phyloP scores from a whole-genome alignment of 2,797 vertebrate species.

The Tauraco hartlaubi region DNA sequence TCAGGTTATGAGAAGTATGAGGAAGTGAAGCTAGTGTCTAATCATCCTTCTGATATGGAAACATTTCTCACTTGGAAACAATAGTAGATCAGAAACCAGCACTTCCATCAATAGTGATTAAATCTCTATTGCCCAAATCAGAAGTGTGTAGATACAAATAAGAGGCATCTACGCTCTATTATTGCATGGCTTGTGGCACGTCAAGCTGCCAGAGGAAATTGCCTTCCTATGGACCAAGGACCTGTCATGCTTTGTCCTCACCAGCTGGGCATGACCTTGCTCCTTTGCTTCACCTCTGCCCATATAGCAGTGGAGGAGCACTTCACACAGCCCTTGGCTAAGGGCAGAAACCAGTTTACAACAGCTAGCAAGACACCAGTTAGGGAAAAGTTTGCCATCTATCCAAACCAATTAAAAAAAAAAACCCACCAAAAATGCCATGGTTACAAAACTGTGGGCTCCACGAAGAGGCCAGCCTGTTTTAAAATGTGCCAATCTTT shows the following conservation, averaged over 20 bases:
- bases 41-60: background rate
- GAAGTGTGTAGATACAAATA: background rate
- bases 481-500: background rate
- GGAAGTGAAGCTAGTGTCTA: background rate
- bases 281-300: background rate
- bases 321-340: background rate
- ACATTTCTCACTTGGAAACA: background rate
- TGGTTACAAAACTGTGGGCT: background rate
- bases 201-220: background rate
- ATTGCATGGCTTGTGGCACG: background rate
- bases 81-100: background rate
- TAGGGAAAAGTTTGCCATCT: background rate
- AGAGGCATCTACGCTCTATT: background rate
- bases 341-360: background rate
- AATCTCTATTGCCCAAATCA: background rate
- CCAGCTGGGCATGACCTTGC: background rate
- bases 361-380: background rate
- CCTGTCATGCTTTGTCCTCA: background rate
- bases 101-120: background rate
- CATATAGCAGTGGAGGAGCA: accelerated
- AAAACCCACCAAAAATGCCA: background rate
- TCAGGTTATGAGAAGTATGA: background rate
- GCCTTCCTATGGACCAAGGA: background rate
- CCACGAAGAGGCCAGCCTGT: background rate
- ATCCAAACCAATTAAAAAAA: background rate